Percentiles rank a stretch among this genome's conserved stretches.
These are phyloP conservation scores for Sminthurides bifidus DNA, from an alignment of 1,140 invertebrate species.

Conservation along the genomic window DNA sequence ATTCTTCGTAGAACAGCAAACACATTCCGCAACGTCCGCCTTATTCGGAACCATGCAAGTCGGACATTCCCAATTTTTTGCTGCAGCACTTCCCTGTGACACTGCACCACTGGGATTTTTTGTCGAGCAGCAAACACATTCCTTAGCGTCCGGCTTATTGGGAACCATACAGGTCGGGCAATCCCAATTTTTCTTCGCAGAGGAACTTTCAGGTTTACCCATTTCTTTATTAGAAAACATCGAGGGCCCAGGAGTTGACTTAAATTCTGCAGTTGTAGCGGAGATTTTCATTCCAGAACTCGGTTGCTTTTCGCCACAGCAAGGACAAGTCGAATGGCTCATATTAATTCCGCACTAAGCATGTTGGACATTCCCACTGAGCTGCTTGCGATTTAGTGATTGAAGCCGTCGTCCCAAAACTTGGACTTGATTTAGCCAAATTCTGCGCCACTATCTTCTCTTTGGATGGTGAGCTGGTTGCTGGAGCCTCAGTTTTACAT, in stretches of 20 bases:
- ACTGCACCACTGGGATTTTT: not conserved
- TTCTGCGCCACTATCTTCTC: not conserved
- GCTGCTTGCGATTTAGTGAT: not conserved
- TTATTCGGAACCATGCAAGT: constrained; percentile 9
- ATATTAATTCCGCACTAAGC: not conserved
- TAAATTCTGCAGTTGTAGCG: not conserved
- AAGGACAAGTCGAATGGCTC: not conserved
- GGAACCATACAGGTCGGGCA: constrained; percentile 13
- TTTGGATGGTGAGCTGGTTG: not conserved
- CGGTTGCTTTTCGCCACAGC: not conserved
- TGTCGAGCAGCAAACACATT: constrained; percentile 1
- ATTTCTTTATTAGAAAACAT: not conserved
- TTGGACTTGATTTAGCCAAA: no score
- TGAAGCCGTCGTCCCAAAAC: not conserved
- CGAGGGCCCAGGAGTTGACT: not conserved
- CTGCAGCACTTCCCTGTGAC: not conserved
- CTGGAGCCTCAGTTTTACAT: no score
- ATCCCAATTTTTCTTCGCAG: constrained; percentile 3
- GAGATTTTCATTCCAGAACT: not conserved
- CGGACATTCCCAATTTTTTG: constrained; percentile 6
- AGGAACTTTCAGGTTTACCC: not conserved
- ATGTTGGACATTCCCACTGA: not conserved
- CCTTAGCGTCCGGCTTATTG: constrained; percentile 1
- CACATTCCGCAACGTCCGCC: not conserved
- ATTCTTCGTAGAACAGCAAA: constrained; percentile 13